Percentiles rank a stretch among this genome's conserved stretches.
Conservation (phyloP, 2,113 vertebrate genomes). For the Struthio camelus region DNA sequence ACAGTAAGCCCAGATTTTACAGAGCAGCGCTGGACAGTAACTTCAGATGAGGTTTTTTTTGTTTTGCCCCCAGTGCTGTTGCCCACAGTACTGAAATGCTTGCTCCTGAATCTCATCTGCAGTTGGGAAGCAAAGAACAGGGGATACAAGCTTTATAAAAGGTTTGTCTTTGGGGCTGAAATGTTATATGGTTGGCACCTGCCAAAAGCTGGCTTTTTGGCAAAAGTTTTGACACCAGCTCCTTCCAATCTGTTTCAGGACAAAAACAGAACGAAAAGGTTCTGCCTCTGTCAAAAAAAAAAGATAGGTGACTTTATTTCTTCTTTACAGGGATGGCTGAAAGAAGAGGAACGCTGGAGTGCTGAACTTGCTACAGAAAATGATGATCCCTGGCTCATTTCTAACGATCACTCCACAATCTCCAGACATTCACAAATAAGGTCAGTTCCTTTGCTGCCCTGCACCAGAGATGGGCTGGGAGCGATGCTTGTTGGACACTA, state of each 20-base stretch:
- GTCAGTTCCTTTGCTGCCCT: neutral
- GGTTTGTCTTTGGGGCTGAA: neutral
- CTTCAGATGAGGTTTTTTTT: conserved; percentile 16
- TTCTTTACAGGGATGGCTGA: neutral
- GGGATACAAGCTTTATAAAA: neutral
- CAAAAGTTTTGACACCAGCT: neutral
- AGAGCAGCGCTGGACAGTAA: neutral
- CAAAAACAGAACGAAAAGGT: neutral
- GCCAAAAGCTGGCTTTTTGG: conserved; percentile 16
- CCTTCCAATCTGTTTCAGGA: conserved; percentile 6
- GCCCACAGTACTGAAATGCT: neutral
- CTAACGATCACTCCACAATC: neutral
- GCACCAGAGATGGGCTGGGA: neutral
- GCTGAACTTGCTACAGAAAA: neutral
- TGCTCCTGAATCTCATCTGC: neutral
- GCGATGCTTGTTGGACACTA: neutral
- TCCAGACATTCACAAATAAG: neutral
- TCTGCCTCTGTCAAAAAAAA: conserved; percentile 12
- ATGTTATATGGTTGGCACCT: neutral
- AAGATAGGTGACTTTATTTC: neutral
- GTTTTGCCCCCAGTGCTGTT: neutral
- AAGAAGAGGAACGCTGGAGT: neutral
- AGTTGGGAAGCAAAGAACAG: neutral
- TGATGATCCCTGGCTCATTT: neutral
- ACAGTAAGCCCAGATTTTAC: neutral